phyloP scores from a whole-genome alignment of 92 coral and sea anemone species.

The Umimayanthus kanabou region DNA sequence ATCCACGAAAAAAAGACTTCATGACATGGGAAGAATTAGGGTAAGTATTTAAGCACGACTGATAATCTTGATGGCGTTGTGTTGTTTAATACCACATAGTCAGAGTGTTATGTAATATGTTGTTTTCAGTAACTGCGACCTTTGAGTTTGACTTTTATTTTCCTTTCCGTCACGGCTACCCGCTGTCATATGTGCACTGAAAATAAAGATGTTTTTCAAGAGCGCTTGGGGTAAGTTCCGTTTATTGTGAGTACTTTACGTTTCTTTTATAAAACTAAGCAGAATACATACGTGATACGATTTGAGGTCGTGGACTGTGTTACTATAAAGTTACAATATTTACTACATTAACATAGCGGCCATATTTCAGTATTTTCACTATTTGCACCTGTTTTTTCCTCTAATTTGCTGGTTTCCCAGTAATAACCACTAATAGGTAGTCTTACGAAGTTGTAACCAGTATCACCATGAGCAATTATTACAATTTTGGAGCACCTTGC shows the following conservation, averaged over 20 bases:
- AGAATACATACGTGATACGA: too few species aligned
- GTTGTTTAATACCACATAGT: too few species aligned
- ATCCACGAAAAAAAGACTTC: slow-evolving; percentile 74
- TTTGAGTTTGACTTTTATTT: not conserved
- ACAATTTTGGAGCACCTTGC: too few species aligned
- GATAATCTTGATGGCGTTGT: not conserved
- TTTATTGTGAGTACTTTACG: not conserved
- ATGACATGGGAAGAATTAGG: slow-evolving; percentile 85
- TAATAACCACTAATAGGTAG: too few species aligned
- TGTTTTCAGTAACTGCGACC: not conserved
- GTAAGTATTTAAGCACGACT: slow-evolving; percentile 45
- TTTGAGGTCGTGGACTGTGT: too few species aligned
- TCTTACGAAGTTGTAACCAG: not conserved
- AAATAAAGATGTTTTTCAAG: slow-evolving; percentile 76
- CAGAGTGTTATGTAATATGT: not conserved
- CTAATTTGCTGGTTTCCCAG: too few species aligned
- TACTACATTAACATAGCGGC: too few species aligned
- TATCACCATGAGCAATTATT: too few species aligned
- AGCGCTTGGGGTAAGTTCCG: slow-evolving; percentile 87
- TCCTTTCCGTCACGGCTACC: slow-evolving; percentile 14
- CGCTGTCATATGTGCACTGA: not conserved
- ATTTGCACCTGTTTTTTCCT: too few species aligned
- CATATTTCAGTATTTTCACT: too few species aligned
- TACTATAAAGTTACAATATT: too few species aligned
- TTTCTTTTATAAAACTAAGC: too few species aligned